Conservation (phyloP, 2,113 vertebrate species). For the Rattus rattus region DNA sequence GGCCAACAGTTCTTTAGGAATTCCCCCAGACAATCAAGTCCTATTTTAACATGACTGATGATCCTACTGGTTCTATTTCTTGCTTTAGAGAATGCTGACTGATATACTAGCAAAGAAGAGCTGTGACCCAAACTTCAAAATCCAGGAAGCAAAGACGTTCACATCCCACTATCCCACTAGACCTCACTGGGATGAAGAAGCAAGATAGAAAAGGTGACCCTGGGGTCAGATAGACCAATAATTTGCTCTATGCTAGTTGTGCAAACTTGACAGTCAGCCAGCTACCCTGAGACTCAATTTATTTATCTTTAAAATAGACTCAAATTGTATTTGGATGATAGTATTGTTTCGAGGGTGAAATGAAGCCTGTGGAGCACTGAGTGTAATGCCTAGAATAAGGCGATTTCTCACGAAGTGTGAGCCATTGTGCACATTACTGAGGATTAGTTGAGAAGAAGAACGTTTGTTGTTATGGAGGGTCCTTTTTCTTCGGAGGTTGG, state of each 20-base stretch:
- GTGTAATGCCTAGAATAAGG: neutral
- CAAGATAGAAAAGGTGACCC: neutral
- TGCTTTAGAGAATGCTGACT: neutral
- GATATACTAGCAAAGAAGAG: neutral
- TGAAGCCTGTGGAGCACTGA: neutral
- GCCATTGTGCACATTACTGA: neutral
- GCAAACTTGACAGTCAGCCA: neutral
- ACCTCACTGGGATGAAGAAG: neutral
- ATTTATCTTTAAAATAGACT: constrained; percentile 13
- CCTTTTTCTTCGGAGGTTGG: neutral
- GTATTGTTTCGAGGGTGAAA: neutral
- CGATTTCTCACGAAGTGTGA: neutral
- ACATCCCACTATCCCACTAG: neutral
- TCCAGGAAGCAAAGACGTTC: neutral
- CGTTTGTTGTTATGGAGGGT: neutral
- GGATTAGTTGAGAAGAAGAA: neutral
- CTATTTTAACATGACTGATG: neutral
- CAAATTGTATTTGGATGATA: neutral
- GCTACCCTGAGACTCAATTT: neutral
- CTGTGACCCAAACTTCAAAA: neutral
- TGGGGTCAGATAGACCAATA: neutral
- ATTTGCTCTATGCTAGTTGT: neutral
- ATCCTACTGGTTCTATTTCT: too few relatives aligned
- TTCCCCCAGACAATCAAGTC: neutral
- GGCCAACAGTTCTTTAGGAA: neutral